A percentile compares a stretch with the other conserved stretches of the same genome.
Evolutionary conservation across 2,797 vertebrate genomes (phyloP).

Genomic region (Emys orbicularis): DNA sequence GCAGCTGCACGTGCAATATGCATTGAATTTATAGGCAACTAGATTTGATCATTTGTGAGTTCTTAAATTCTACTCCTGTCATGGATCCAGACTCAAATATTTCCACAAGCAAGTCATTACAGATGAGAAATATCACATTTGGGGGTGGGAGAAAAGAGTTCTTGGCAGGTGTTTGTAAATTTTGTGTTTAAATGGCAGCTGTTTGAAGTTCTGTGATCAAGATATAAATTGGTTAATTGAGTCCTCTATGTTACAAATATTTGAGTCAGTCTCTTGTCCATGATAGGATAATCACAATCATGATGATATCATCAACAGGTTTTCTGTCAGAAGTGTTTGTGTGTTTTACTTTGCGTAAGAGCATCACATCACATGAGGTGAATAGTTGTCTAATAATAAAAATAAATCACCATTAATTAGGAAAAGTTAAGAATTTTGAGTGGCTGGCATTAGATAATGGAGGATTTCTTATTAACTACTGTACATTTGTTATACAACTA

Average conservation of each 20-base stretch:
- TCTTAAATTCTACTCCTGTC: not conserved
- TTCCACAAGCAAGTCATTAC: not conserved
- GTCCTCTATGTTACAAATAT: not conserved
- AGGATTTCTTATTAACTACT: not conserved
- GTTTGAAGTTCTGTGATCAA: not conserved
- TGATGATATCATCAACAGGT: not conserved
- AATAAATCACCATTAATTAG: not conserved
- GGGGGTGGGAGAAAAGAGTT: not conserved
- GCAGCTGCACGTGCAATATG: not conserved
- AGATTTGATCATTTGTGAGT: not conserved
- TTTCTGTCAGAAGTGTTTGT: accelerated
- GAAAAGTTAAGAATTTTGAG: not conserved
- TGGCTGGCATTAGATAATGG: not conserved
- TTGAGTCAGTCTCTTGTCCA: not conserved
- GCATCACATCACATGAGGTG: accelerated
- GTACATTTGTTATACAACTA: not conserved
- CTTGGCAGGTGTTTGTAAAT: not conserved
- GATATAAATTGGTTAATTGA: not conserved
- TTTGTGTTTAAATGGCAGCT: not conserved
- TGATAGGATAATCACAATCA: not conserved
- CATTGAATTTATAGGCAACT: not conserved
- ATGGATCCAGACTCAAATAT: not conserved
- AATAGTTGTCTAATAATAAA: not conserved
- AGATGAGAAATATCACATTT: not conserved
- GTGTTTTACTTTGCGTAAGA: not conserved